Evolutionary conservation across 1,140 invertebrate species (phyloP).

Genomic region (Eciton burchellii): DNA sequence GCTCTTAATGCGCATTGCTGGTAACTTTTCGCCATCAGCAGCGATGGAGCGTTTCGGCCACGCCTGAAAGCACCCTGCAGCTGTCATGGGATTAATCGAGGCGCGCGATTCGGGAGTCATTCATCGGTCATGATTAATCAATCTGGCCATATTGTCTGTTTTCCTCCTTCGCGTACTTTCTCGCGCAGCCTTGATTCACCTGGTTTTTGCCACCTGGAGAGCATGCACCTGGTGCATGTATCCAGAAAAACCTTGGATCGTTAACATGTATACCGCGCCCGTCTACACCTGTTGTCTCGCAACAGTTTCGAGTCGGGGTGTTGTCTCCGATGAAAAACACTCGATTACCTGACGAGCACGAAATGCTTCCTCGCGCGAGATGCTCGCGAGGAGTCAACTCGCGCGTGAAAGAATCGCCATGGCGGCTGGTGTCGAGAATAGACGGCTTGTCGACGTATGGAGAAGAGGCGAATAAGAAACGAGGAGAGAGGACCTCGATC

Average conservation of each 20-base stretch:
- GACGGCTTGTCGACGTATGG: too few relatives aligned
- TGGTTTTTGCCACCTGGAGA: slow-evolving; percentile 54
- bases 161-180: slow-evolving; percentile 38
- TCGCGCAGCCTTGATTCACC: slow-evolving; percentile 47
- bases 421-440: too few relatives aligned
- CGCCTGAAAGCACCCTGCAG: background rate
- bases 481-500: background rate
- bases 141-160: slow-evolving; percentile 20
- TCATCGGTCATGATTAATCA: slow-evolving; percentile 18
- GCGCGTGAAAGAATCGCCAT: background rate
- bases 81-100: background rate
- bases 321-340: slow-evolving; percentile 22
- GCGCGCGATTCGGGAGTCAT: background rate
- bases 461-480: too few relatives aligned
- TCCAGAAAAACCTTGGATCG: slow-evolving; percentile 57
- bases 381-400: background rate
- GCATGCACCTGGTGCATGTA: slow-evolving; percentile 46
- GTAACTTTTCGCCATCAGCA: background rate
- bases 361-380: background rate
- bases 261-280: slow-evolving; percentile 39
- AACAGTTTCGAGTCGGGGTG: background rate
- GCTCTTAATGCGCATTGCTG: background rate
- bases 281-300: slow-evolving; percentile 46
- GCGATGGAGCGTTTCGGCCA: background rate
- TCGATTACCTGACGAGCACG: slow-evolving; percentile 1